Conservation (phyloP, 2,797 vertebrate species). For the Artibeus lituratus region DNA sequence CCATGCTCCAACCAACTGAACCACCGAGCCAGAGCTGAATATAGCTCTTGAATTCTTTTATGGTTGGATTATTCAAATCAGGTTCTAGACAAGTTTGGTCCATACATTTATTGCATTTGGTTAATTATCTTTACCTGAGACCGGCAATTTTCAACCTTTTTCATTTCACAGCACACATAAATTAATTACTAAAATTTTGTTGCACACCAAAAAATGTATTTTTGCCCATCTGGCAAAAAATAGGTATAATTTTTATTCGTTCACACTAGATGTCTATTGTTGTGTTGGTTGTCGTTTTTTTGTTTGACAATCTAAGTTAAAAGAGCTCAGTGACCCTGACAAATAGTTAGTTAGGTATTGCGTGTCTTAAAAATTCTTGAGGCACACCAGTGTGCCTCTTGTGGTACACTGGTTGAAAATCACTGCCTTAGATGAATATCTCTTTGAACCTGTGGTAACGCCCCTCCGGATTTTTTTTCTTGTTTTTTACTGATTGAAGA, state of each 20-base stretch:
- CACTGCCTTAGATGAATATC: background rate
- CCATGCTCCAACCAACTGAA: background rate
- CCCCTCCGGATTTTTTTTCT: background rate
- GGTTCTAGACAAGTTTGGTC: background rate
- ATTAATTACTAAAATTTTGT: background rate
- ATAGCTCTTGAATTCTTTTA: background rate
- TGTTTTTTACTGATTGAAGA: slow-evolving; percentile 26
- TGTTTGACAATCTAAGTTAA: background rate
- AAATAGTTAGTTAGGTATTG: background rate
- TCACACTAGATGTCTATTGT: background rate
- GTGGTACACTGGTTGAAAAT: background rate
- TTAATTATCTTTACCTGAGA: slow-evolving; percentile 10
- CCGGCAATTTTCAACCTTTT: background rate
- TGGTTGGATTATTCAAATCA: slow-evolving; percentile 6
- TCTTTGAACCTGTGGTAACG: background rate
- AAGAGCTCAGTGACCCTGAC: background rate
- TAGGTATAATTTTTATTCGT: background rate
- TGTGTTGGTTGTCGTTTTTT: background rate
- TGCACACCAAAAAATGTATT: background rate
- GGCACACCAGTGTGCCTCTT: background rate
- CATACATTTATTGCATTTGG: background rate
- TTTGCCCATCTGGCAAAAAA: background rate
- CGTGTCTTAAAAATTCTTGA: background rate
- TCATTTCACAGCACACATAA: background rate
- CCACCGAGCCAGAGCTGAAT: background rate